Evolutionary conservation across 2,797 vertebrate genomes (phyloP).

Genomic region (Phrynocephalus vlangalii): DNA sequence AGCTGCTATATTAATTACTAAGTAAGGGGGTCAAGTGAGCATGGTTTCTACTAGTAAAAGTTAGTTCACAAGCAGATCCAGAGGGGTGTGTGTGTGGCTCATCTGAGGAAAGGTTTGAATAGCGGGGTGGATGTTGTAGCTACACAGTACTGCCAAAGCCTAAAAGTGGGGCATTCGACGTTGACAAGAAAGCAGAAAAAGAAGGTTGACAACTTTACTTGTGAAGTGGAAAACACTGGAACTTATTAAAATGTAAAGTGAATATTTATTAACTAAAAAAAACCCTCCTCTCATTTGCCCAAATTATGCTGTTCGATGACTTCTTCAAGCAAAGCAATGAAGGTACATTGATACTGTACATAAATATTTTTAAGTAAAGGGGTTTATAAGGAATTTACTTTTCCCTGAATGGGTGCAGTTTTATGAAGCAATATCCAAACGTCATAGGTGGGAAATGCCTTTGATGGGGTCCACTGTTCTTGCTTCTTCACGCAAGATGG

Average conservation of each 20-base stretch:
- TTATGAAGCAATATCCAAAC: too few species aligned
- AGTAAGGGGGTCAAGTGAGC: background rate
- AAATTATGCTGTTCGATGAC: slow-evolving; percentile 14
- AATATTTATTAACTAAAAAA: slow-evolving; percentile 24
- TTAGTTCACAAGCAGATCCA: background rate
- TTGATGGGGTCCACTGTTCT: too few species aligned
- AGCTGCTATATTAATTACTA: background rate
- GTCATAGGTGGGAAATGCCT: too few species aligned
- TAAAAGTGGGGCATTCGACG: slow-evolving; percentile 4
- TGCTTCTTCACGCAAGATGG: too few species aligned
- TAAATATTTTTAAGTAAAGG: background rate
- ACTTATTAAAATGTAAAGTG: slow-evolving; percentile 18
- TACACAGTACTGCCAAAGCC: background rate
- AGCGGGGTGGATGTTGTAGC: background rate
- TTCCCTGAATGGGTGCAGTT: too few species aligned
- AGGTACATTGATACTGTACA: background rate
- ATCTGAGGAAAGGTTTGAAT: background rate
- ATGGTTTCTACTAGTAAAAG: background rate
- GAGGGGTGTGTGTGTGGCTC: background rate
- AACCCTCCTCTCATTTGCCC: slow-evolving; percentile 16
- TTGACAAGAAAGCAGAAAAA: background rate
- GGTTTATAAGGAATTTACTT: background rate
- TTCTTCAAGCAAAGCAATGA: slow-evolving; percentile 14
- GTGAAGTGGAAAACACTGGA: background rate
- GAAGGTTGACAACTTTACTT: background rate